A percentile compares a stretch with the other conserved stretches of the same genome.
Conservation (phyloP, 2,113 vertebrate genomes). For the Irena cyanogastra region DNA sequence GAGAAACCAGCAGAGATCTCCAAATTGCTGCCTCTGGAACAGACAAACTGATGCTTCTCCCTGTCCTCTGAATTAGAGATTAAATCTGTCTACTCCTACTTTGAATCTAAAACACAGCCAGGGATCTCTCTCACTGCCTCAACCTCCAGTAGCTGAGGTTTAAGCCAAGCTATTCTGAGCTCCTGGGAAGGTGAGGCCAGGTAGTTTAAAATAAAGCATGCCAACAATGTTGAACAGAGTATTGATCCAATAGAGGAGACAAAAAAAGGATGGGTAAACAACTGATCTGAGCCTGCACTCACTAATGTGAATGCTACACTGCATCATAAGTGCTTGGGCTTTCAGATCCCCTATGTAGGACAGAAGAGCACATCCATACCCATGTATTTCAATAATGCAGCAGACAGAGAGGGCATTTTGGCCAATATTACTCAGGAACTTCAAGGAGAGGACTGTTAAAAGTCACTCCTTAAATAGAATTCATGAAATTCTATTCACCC, state of each 20-base stretch:
- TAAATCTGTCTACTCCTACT: neutral
- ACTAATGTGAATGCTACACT: neutral
- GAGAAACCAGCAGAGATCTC: neutral
- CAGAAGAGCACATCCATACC: neutral
- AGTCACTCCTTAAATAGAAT: neutral
- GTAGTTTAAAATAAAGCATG: neutral
- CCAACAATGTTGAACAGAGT: neutral
- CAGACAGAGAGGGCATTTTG: neutral
- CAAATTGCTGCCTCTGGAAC: neutral
- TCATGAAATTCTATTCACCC: neutral
- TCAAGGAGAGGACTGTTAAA: neutral
- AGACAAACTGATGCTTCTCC: neutral
- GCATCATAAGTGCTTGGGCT: neutral
- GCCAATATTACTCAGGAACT: neutral
- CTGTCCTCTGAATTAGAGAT: neutral
- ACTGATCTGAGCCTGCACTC: neutral
- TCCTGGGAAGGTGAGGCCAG: neutral
- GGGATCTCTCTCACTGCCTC: neutral
- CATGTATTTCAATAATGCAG: neutral
- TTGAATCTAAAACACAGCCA: neutral
- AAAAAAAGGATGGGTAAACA: neutral
- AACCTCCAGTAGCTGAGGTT: neutral
- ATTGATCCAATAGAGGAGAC: neutral
- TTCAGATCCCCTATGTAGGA: neutral
- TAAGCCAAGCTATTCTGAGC: neutral